A percentile compares a stretch with the other conserved stretches of the same genome.
Conservation (phyloP, 2,888 invertebrate species). For the Nephrotoma flavescens region DNA sequence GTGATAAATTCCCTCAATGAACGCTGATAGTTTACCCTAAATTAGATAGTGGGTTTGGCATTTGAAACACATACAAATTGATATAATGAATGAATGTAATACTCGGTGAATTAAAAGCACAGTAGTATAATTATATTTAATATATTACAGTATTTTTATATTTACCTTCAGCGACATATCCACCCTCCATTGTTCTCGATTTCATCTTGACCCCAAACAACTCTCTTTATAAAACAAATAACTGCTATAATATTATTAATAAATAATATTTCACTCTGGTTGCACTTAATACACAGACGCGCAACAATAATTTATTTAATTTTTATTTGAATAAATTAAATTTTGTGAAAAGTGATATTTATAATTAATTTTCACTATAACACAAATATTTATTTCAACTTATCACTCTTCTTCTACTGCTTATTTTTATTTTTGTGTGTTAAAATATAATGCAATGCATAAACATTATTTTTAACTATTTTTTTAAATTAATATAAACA, state of each 20-base stretch:
- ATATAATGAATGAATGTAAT: too few relatives aligned
- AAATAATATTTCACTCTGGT: background rate
- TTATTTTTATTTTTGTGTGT: background rate
- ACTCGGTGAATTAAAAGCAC: too few relatives aligned
- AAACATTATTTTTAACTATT: background rate
- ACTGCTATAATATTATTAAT: background rate
- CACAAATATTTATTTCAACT: background rate
- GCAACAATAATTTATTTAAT: background rate
- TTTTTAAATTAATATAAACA: background rate
- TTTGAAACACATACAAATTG: too few relatives aligned
- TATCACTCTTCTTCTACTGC: background rate
- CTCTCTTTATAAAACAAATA: background rate
- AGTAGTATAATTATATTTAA: too few relatives aligned
- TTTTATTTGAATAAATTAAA: background rate
- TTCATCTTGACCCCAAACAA: background rate
- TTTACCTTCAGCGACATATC: constrained; percentile 2
- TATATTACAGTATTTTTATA: background rate
- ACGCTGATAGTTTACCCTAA: too few relatives aligned
- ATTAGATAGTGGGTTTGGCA: too few relatives aligned
- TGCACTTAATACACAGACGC: background rate
- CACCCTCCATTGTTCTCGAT: constrained; percentile 2
- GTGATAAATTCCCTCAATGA: too few relatives aligned
- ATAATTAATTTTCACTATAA: background rate
- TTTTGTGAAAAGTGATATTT: background rate
- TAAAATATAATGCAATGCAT: background rate